These are phyloP conservation scores for Phaethon lepturus DNA, from an alignment of 2,113 vertebrate genomes.

Conservation along the genomic window DNA sequence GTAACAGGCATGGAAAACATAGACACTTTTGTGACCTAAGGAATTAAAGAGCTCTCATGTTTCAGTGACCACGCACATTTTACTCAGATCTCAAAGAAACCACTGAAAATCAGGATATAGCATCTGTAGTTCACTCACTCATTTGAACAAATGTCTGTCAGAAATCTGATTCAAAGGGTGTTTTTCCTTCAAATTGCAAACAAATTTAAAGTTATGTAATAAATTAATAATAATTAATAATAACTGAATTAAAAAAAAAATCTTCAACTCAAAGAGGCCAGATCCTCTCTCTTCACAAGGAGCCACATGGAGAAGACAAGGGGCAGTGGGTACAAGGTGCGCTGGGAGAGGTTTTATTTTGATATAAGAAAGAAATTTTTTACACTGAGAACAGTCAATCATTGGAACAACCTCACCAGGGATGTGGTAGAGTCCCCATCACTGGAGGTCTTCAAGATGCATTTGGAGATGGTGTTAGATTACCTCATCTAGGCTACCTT, in stretches of 20 bases:
- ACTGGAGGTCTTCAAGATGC: not conserved
- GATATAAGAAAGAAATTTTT: not conserved
- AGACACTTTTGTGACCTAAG: not conserved
- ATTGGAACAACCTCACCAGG: not conserved
- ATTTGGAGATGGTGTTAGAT: not conserved
- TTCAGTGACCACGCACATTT: not conserved
- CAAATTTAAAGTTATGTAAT: not conserved
- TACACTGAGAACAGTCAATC: not conserved
- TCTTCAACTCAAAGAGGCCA: accelerated
- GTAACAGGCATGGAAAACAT: not conserved
- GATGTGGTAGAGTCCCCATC: not conserved
- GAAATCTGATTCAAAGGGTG: not conserved
- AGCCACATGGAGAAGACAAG: not conserved
- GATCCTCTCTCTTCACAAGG: not conserved
- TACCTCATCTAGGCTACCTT: not conserved
- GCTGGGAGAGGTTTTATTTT: not conserved
- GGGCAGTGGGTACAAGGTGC: not conserved
- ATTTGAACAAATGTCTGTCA: not conserved
- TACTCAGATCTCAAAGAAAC: not conserved
- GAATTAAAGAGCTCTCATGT: not conserved
- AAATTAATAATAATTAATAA: not conserved
- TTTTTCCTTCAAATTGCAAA: not conserved
- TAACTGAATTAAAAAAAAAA: not conserved
- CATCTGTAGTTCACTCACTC: not conserved
- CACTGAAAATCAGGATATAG: not conserved